Conservation (phyloP, 1,140 invertebrate species). For the Drosophila bocki region DNA sequence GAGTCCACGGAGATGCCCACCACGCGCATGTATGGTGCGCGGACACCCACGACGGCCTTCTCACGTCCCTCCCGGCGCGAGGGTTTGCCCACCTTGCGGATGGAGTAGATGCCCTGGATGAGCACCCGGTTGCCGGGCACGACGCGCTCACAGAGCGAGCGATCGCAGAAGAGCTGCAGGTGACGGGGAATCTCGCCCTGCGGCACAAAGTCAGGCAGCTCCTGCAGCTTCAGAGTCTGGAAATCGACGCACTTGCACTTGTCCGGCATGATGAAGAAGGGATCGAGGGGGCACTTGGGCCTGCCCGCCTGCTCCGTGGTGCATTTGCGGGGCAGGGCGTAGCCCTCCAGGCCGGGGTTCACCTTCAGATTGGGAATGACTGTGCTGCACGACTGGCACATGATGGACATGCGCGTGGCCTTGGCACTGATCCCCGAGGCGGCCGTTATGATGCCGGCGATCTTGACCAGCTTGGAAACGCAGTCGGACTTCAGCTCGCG, state of each 20-base stretch:
- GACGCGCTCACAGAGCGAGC: slow-evolving; percentile 97
- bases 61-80: slow-evolving; percentile 89
- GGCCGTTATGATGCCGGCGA: slow-evolving; percentile 97
- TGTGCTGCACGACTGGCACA: slow-evolving; percentile 97
- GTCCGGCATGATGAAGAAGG: slow-evolving; percentile 98
- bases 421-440: slow-evolving; percentile 97
- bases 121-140: slow-evolving; percentile 98
- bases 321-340: slow-evolving; percentile 98
- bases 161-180: slow-evolving; percentile 97
- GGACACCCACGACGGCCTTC: slow-evolving; percentile 95
- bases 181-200: slow-evolving; percentile 99
- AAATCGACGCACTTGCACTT: slow-evolving; percentile 98
- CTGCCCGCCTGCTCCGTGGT: slow-evolving; percentile 95
- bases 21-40: slow-evolving; percentile 97
- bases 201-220: slow-evolving; percentile 97
- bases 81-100: slow-evolving; percentile 93
- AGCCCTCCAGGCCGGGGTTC: slow-evolving; percentile 98
- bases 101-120: slow-evolving; percentile 98
- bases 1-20: slow-evolving; percentile 95
- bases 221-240: slow-evolving; percentile 96
- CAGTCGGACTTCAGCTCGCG: slow-evolving; percentile 96
- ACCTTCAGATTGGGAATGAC: slow-evolving; percentile 95
- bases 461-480: slow-evolving; percentile 97
- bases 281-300: slow-evolving; percentile 97
- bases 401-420: slow-evolving; percentile 97